These are phyloP conservation scores for Agapornis roseicollis DNA, from an alignment of 2,113 vertebrate species.

Conservation along the genomic window DNA sequence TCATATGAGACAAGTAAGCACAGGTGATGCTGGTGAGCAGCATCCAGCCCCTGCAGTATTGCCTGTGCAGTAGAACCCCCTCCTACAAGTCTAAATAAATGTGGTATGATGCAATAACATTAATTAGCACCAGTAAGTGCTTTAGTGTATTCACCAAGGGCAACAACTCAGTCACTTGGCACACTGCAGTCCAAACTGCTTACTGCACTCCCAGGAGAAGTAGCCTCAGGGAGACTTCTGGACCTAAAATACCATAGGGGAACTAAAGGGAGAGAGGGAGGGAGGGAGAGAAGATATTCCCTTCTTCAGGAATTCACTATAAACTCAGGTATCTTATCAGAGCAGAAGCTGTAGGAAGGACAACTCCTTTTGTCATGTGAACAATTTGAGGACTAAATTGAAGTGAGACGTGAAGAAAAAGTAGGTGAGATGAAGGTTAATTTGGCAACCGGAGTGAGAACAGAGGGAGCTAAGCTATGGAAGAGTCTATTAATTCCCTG, in stretches of 20 bases:
- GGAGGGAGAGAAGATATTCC: neutral
- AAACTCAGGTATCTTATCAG: slow-evolving; percentile 25
- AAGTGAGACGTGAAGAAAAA: slow-evolving; percentile 45
- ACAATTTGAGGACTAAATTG: slow-evolving; percentile 48
- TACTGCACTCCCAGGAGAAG: neutral
- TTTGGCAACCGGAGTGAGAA: neutral
- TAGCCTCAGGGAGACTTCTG: neutral
- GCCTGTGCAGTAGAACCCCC: neutral
- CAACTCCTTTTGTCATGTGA: slow-evolving; percentile 19
- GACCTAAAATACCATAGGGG: neutral
- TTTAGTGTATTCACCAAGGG: neutral
- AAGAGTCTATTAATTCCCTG: slow-evolving; percentile 54
- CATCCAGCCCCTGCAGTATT: neutral
- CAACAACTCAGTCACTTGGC: neutral
- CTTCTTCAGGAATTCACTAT: neutral
- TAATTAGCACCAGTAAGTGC: slow-evolving; percentile 6
- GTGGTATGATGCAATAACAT: slow-evolving; percentile 2
- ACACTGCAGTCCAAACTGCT: neutral
- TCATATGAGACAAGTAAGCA: neutral
- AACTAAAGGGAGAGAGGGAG: neutral
- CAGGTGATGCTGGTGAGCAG: neutral
- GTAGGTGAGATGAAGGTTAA: slow-evolving; percentile 52
- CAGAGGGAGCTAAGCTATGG: neutral
- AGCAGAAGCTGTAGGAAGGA: neutral
- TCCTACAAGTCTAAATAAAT: neutral